These are phyloP conservation scores for Athalia rosae DNA, from an alignment of 2,888 invertebrate genomes.

Conservation along the genomic window DNA sequence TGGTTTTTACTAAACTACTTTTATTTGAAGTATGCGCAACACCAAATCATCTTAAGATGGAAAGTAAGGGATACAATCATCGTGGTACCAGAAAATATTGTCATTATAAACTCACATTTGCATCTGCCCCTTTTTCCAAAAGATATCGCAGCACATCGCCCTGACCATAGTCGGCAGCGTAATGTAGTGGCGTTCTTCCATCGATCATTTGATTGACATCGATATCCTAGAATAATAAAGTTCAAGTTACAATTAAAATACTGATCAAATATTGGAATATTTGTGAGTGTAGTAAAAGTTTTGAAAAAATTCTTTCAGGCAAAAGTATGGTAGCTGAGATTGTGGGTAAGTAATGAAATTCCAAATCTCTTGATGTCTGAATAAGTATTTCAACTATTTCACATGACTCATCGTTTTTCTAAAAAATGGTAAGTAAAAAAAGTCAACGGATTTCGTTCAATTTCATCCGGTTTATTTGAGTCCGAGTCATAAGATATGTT, in stretches of 20 bases:
- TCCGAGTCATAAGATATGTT: neutral
- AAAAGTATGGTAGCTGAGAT: neutral
- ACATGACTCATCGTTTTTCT: too few relatives aligned
- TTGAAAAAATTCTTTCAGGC: neutral
- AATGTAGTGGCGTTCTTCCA: slow-evolving; percentile 92
- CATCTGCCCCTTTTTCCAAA: slow-evolving; percentile 91
- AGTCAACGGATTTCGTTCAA: too few relatives aligned
- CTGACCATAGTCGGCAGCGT: slow-evolving; percentile 98
- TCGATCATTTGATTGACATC: slow-evolving; percentile 92
- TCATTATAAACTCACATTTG: slow-evolving; percentile 84
- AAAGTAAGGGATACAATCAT: neutral
- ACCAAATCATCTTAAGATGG: too few relatives aligned
- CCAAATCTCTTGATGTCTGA: too few relatives aligned
- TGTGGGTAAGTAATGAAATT: too few relatives aligned
- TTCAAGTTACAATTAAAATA: slow-evolving; percentile 33
- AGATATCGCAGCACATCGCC: slow-evolving; percentile 91
- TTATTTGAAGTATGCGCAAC: too few relatives aligned
- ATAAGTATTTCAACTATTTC: neutral
- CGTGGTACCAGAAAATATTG: neutral
- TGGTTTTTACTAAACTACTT: too few relatives aligned
- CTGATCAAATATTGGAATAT: slow-evolving; percentile 42
- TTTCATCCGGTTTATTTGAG: too few relatives aligned
- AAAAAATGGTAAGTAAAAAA: too few relatives aligned
- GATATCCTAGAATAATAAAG: slow-evolving; percentile 78
- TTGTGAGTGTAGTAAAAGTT: too few relatives aligned